Conservation (phyloP, 2,113 vertebrate genomes). For the Phrynosoma blainvillii region DNA sequence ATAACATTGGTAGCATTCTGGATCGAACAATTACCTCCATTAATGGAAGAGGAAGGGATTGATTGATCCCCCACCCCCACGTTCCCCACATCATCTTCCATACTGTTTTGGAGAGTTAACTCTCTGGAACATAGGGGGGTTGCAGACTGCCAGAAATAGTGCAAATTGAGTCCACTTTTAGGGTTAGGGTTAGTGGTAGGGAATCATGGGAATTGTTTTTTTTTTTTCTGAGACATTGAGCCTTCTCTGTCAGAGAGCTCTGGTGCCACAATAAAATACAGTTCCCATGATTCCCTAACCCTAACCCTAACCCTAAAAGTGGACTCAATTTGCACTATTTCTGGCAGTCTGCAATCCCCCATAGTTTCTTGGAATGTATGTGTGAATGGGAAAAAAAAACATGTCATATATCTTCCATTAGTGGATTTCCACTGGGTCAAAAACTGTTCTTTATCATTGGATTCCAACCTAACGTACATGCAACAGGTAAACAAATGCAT, state of each 20-base stretch:
- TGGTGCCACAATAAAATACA: no score
- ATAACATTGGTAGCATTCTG: not conserved
- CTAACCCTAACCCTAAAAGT: no score
- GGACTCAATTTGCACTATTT: no score
- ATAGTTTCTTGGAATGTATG: not conserved
- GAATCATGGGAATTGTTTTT: no score
- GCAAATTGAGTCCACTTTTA: no score
- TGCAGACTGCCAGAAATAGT: no score
- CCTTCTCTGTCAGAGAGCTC: no score
- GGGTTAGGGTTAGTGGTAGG: no score
- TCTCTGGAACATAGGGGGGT: not conserved
- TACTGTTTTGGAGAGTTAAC: not conserved
- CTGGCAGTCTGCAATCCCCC: no score
- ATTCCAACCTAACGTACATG: not conserved
- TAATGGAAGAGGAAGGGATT: not conserved
- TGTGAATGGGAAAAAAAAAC: not conserved
- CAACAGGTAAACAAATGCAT: not conserved
- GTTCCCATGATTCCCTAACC: no score
- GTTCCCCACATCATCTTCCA: not conserved
- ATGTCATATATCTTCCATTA: not conserved
- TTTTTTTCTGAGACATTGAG: no score
- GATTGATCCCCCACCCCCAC: not conserved
- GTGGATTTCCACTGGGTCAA: not conserved
- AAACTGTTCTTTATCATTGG: not conserved
- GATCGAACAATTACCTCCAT: not conserved